A percentile compares a stretch with the other conserved stretches of the same genome.
Conservation (phyloP, 2,797 vertebrate species). For the Platalea minor region DNA sequence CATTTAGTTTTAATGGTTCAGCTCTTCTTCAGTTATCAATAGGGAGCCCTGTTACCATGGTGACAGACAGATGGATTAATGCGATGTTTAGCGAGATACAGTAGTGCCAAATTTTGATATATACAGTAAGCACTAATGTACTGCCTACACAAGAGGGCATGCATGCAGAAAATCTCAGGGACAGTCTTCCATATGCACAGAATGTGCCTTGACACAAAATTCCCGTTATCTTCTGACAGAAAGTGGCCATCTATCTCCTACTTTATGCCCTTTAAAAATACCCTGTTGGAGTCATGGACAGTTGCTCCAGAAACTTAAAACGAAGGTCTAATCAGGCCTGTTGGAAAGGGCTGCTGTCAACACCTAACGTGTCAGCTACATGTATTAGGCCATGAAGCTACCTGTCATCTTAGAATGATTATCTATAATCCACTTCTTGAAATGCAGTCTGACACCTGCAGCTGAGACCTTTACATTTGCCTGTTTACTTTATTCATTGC, state of each 20-base stretch:
- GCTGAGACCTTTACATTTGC: background rate
- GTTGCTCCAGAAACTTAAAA: background rate
- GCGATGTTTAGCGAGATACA: background rate
- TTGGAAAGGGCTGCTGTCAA: background rate
- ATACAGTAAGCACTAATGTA: constrained; percentile 8
- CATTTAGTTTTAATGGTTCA: constrained; percentile 47
- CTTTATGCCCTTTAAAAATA: background rate
- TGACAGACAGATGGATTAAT: constrained; percentile 58
- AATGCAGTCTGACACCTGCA: background rate
- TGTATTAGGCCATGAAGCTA: background rate
- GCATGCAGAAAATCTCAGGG: background rate
- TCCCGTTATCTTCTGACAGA: background rate
- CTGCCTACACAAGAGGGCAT: background rate
- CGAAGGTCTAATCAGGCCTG: background rate
- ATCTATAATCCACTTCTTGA: background rate
- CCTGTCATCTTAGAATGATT: background rate
- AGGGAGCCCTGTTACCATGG: constrained; percentile 59
- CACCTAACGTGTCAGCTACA: background rate
- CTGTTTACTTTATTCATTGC: background rate
- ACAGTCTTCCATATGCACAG: background rate
- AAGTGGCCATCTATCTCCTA: background rate
- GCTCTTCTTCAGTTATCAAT: constrained; percentile 47
- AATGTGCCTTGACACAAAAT: background rate
- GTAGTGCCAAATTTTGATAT: constrained; percentile 46
- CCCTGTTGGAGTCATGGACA: background rate